Base-by-base conservation (phyloP, 1,140 invertebrate species). In the Papilio dardanus region DNA sequence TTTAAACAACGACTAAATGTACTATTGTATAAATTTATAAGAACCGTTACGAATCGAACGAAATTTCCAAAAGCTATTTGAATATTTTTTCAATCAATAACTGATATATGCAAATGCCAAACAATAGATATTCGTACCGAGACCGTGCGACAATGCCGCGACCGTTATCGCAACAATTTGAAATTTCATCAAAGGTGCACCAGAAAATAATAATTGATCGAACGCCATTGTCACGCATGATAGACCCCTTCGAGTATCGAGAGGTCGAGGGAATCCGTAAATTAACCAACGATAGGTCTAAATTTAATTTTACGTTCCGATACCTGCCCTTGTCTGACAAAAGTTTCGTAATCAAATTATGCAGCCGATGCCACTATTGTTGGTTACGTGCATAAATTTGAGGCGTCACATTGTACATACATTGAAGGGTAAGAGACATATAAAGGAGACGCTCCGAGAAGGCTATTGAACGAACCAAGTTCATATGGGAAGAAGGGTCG, bases 61-160 rank as follows among this genome's bases (percentile, higher is more conserved):
- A 89, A 79, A 80, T 82, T 84, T 76, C 86, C 76, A 83, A 88
- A 91, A 87, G 30, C 42, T 24, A 91, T 92, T 92, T 92, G 83
- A 92, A 92, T 93, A 92, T 91, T 91, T 89, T 90, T 89, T 88
- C 89, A 91, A 93, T 93, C 92, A 93, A 93, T 93, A 92, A 92
- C 86, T 84, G 87, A 92, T 91, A 88, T 92, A 93, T 92, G 92
- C 90, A 93, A 92, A 92, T 91, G 65, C 77, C 24, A 65, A 66
- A 82, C 80, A 86, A 88, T 88, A 92, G 83, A 87, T 81, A 88
- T 89, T 87, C 71, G 85, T 86, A 83, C 82, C 83, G 83, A 76
- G 84, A 79, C 75, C 77, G 82, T 78, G 77, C 84, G 85, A 92
- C 90, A 92, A 92, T 86, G 84, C 76, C 69, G 74, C 86, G 86